These are phyloP conservation scores for Isichthys henryi DNA, from an alignment of 2,113 vertebrate genomes.

Conservation along the genomic window DNA sequence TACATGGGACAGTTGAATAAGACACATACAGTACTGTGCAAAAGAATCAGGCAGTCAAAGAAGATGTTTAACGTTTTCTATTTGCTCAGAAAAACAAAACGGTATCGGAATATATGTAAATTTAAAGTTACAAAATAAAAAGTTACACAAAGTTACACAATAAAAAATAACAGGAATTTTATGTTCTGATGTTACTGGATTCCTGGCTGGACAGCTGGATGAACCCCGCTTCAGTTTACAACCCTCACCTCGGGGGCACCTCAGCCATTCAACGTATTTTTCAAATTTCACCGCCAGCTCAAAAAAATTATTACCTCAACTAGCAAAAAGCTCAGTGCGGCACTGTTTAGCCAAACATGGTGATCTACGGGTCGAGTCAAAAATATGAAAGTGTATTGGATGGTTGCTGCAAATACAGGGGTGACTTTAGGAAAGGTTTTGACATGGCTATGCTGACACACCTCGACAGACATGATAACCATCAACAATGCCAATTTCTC, in stretches of 20 bases:
- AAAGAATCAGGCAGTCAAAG: neutral
- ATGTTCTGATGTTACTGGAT: neutral
- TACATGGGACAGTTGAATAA: neutral
- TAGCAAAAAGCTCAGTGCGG: neutral
- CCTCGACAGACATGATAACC: neutral
- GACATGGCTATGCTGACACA: neutral
- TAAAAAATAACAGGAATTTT: neutral
- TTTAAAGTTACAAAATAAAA: neutral
- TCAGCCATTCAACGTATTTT: neutral
- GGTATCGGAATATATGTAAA: neutral
- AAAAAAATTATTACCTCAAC: neutral
- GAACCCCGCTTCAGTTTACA: neutral
- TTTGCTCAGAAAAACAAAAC: neutral
- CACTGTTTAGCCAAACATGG: neutral
- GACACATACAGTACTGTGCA: neutral
- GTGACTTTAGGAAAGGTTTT: neutral
- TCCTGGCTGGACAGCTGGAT: neutral
- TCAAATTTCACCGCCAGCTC: neutral
- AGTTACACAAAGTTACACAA: neutral
- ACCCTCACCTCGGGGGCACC: neutral
- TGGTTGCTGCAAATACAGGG: neutral
- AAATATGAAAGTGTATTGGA: neutral
- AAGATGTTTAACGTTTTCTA: neutral
- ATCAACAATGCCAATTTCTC: neutral
- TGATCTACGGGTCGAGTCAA: neutral